These are phyloP conservation scores for Halcyon leucocephala DNA, from an alignment of 2,797 vertebrate genomes.

Conservation along the genomic window DNA sequence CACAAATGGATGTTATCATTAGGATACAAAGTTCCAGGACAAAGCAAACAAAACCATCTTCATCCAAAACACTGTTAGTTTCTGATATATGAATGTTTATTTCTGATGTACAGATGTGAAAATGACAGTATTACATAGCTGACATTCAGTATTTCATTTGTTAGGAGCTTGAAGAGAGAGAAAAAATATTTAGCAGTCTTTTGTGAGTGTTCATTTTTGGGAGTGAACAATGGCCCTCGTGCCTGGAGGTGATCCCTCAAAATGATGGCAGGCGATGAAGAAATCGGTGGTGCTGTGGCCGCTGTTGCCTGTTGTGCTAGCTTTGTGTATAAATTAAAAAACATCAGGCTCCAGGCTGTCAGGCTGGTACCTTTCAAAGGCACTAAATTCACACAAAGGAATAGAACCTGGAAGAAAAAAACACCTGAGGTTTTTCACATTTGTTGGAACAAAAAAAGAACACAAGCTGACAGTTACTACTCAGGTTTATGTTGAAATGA, in stretches of 20 bases:
- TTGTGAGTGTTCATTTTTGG: not conserved
- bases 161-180: not conserved
- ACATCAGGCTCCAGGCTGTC: not conserved
- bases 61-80: not conserved
- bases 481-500: not conserved
- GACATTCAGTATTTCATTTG: not conserved
- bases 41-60: not conserved
- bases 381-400: slow-evolving; percentile 24
- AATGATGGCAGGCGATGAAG: slow-evolving; percentile 13
- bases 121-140: not conserved
- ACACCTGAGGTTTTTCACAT: not conserved
- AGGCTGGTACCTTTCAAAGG: slow-evolving; percentile 6
- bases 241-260: slow-evolving; percentile 37
- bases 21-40: not conserved
- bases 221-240: not conserved
- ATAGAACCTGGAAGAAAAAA: slow-evolving; percentile 4
- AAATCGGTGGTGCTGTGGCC: not conserved
- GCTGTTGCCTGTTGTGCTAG: slow-evolving; percentile 2
- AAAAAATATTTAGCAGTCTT: not conserved
- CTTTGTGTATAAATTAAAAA: slow-evolving; percentile 46
- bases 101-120: not conserved
- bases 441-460: not conserved
- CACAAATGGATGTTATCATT: not conserved
- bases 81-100: not conserved
- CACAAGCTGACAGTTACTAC: not conserved